Evolutionary conservation across 2,113 vertebrate genomes (phyloP).

Genomic region (Chlamydotis undulata): DNA sequence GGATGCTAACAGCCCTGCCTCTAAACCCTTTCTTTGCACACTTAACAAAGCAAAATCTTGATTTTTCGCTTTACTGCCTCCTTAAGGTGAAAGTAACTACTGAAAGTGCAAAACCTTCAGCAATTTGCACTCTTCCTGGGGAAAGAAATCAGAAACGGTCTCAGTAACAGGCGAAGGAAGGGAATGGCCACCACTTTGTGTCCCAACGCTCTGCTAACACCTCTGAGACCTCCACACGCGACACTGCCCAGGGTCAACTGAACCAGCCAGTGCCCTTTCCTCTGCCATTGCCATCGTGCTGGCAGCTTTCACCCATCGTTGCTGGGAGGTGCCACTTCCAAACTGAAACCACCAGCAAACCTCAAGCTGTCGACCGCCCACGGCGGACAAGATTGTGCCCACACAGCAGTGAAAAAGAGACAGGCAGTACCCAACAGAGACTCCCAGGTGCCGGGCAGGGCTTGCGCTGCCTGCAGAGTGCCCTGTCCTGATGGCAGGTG

Average conservation of each 20-base stretch:
- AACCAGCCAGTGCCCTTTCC: not conserved
- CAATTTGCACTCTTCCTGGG: not conserved
- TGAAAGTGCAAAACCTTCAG: not conserved
- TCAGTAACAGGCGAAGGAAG: not conserved
- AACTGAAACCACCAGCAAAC: not conserved
- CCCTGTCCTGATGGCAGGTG: fast-evolving
- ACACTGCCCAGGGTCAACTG: not conserved
- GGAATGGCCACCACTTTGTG: not conserved
- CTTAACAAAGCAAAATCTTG: not conserved
- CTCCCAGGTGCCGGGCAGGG: not conserved
- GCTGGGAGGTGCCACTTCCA: not conserved
- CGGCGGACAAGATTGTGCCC: not conserved
- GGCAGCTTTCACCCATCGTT: not conserved
- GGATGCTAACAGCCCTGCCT: not conserved
- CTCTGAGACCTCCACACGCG: not conserved
- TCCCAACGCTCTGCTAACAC: not conserved
- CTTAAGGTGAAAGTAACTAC: not conserved
- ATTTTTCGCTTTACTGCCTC: not conserved
- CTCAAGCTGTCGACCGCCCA: not conserved
- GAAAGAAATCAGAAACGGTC: not conserved
- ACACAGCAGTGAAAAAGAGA: not conserved
- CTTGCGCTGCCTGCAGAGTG: not conserved
- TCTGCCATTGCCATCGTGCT: not conserved
- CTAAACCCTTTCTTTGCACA: not conserved
- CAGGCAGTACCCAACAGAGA: not conserved